phyloP scores from a whole-genome alignment of 2,113 vertebrate species.

The Coregonus clupeaformis region DNA sequence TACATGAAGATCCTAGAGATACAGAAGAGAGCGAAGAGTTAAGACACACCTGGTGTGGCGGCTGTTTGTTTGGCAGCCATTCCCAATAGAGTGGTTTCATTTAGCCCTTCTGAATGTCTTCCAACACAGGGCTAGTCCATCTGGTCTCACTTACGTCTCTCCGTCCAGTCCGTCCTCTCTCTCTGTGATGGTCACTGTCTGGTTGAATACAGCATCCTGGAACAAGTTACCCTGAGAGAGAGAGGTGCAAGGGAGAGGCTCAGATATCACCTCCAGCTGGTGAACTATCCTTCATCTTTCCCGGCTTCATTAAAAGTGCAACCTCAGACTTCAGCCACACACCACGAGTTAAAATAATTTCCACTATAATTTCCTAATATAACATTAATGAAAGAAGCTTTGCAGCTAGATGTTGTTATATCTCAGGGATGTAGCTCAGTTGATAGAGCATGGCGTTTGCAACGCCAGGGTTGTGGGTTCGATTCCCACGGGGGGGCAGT shows the following conservation, averaged over 20 bases:
- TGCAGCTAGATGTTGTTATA: too few species aligned
- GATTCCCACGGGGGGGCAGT: too few species aligned
- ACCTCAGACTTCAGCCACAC: neutral
- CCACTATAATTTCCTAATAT: too few species aligned
- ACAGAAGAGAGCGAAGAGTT: neutral
- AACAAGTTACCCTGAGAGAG: constrained; percentile 85
- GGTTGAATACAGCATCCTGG: constrained; percentile 98
- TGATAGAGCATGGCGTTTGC: too few species aligned
- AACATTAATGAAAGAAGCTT: neutral
- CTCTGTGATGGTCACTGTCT: constrained; percentile 95
- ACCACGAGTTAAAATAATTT: too few species aligned
- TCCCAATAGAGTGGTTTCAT: too few species aligned
- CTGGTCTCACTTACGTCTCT: constrained; percentile 85
- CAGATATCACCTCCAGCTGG: too few species aligned
- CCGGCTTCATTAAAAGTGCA: neutral
- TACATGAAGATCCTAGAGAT: constrained; percentile 94
- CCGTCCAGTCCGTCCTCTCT: constrained; percentile 93
- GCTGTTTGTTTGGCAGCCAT: too few species aligned
- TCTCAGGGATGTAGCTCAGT: too few species aligned
- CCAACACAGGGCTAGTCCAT: neutral
- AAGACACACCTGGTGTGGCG: neutral
- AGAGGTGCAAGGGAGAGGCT: too few species aligned
- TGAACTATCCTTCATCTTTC: neutral
- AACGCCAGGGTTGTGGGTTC: too few species aligned
- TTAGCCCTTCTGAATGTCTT: neutral